These are phyloP conservation scores for Euthynnus affinis DNA, from an alignment of 2,797 vertebrate species.

Conservation along the genomic window DNA sequence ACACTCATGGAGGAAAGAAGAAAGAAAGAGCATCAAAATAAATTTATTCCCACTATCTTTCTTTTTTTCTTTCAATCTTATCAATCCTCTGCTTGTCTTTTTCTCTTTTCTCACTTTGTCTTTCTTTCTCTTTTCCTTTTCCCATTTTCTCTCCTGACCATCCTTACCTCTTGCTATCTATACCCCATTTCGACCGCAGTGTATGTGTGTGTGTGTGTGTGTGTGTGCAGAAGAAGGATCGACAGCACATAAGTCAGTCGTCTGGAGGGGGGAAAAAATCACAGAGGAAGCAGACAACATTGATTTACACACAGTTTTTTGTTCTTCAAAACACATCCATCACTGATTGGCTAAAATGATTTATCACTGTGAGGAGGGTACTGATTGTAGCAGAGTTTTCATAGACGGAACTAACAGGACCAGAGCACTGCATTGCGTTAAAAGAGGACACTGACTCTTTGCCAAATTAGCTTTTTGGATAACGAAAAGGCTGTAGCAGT, in stretches of 20 bases:
- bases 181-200: slow-evolving; percentile 16
- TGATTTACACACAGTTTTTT: slow-evolving; percentile 53
- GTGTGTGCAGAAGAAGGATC: slow-evolving; percentile 38
- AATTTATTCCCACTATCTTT: slow-evolving; percentile 65
- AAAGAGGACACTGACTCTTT: slow-evolving; percentile 48
- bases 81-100: slow-evolving; percentile 20
- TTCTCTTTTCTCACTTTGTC: slow-evolving; percentile 2
- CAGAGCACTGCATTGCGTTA: slow-evolving; percentile 49
- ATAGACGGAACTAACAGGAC: slow-evolving; percentile 28
- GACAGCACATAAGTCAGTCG: slow-evolving; percentile 61
- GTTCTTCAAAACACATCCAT: slow-evolving; percentile 56
- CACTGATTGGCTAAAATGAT: slow-evolving; percentile 63
- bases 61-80: slow-evolving; percentile 32
- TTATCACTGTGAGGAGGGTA: slow-evolving; percentile 42
- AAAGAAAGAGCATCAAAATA: slow-evolving; percentile 59
- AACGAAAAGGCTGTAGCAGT: slow-evolving; percentile 26
- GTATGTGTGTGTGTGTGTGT: slow-evolving; percentile 40
- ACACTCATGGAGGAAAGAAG: background rate
- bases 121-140: slow-evolving; percentile 3
- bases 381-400: slow-evolving; percentile 23
- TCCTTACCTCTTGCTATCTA: slow-evolving; percentile 2
- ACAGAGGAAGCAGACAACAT: slow-evolving; percentile 43
- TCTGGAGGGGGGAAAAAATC: slow-evolving; percentile 20
- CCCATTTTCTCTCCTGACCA: slow-evolving; percentile 24
- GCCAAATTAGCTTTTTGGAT: slow-evolving; percentile 66